A percentile compares a stretch with the other conserved stretches of the same genome.
Conservation (phyloP, 2,888 invertebrate species). For the Patella depressa region DNA sequence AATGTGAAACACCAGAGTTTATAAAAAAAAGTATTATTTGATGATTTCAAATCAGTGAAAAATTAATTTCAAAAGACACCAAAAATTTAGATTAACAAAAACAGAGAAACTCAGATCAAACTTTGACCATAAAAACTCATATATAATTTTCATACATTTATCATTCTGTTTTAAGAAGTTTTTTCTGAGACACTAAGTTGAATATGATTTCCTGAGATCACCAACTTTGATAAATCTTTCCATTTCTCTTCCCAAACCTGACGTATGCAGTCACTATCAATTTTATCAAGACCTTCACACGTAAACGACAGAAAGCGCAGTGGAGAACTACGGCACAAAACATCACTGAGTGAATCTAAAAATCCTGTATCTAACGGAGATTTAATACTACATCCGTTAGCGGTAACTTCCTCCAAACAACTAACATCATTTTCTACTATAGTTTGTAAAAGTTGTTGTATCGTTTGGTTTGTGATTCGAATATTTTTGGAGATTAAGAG, state of each 20-base stretch:
- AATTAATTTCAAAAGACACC: too few relatives aligned
- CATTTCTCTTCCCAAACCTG: constrained; percentile 54
- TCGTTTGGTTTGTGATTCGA: constrained; percentile 43
- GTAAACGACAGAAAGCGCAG: constrained; percentile 45
- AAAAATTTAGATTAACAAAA: too few relatives aligned
- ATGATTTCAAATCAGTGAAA: too few relatives aligned
- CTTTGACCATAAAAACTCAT: too few relatives aligned
- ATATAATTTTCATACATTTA: too few relatives aligned
- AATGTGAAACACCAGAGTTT: too few relatives aligned
- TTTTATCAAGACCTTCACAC: constrained; percentile 41
- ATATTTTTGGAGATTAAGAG: constrained; percentile 52
- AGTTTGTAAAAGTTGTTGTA: constrained; percentile 45
- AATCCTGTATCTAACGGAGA: constrained; percentile 55
- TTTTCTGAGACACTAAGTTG: constrained; percentile 25
- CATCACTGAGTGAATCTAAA: constrained; percentile 51
- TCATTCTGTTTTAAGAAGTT: background rate
- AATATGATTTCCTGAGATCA: constrained; percentile 24
- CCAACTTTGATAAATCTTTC: constrained; percentile 39
- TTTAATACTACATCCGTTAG: constrained; percentile 48
- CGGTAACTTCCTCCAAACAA: constrained; percentile 44
- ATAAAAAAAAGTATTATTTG: too few relatives aligned
- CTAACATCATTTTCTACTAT: constrained; percentile 26
- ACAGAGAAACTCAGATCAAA: too few relatives aligned
- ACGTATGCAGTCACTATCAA: constrained; percentile 47
- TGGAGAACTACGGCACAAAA: constrained; percentile 42